A percentile compares a stretch with the other conserved stretches of the same genome.
Evolutionary conservation across 2,113 vertebrate genomes (phyloP).

Genomic region (Pituophis catenifer): DNA sequence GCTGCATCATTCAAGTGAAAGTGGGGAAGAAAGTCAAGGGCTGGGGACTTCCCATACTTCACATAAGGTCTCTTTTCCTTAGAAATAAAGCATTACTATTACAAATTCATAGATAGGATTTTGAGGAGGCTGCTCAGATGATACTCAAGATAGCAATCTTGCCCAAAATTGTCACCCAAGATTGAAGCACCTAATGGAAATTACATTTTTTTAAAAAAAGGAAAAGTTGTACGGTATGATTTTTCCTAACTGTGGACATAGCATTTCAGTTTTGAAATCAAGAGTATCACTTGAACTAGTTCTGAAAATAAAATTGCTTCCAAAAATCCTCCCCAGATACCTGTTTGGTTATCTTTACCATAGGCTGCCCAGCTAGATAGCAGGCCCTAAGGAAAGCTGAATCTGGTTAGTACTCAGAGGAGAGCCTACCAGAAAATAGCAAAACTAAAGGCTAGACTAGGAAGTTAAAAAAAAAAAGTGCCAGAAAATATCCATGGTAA

Average conservation of each 20-base stretch:
- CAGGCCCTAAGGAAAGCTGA: background rate
- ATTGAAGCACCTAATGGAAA: background rate
- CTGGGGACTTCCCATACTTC: background rate
- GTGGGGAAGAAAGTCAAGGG: background rate
- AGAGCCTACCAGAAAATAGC: background rate
- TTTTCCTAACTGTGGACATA: background rate
- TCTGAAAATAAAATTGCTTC: background rate
- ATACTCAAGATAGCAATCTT: background rate
- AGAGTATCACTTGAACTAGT: background rate
- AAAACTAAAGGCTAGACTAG: background rate
- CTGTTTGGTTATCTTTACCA: background rate
- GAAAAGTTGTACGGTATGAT: background rate
- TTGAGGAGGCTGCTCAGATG: background rate
- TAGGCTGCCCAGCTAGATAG: background rate
- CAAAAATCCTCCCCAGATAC: background rate
- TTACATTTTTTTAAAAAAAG: background rate
- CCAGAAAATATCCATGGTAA: background rate
- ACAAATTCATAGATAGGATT: background rate
- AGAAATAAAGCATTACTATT: background rate
- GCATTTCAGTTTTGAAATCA: background rate
- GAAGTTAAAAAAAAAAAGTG: background rate
- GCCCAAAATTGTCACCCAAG: background rate
- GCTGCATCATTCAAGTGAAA: background rate
- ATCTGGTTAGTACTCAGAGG: background rate
- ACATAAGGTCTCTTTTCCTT: background rate